phyloP scores from a whole-genome alignment of 2,888 invertebrate genomes.

The Blastobasis adustella region DNA sequence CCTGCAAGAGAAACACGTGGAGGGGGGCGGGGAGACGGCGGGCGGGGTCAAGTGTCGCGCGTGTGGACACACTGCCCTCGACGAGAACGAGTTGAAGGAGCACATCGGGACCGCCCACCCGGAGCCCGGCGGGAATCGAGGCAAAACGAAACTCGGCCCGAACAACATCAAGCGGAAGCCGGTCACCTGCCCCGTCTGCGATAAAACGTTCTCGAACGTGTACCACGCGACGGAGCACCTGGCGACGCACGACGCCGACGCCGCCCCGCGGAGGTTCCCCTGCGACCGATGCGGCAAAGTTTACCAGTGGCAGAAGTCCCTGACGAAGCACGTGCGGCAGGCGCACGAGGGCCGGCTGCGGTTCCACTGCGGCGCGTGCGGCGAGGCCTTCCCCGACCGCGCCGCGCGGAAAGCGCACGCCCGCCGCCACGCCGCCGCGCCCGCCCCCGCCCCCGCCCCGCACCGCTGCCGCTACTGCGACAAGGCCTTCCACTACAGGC shows the following conservation, averaged over 20 bases:
- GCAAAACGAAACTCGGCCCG: slow-evolving; percentile 16
- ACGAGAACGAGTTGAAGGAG: slow-evolving; percentile 15
- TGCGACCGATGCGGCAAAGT: slow-evolving; percentile 61
- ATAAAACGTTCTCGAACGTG: slow-evolving; percentile 62
- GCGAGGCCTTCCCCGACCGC: slow-evolving; percentile 61
- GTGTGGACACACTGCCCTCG: slow-evolving; percentile 29
- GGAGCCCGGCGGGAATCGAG: slow-evolving; percentile 5
- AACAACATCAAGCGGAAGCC: slow-evolving; percentile 47
- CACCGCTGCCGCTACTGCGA: slow-evolving; percentile 55
- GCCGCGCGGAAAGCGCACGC: slow-evolving; percentile 53
- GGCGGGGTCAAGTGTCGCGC: slow-evolving; percentile 25
- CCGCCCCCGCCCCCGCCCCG: slow-evolving; percentile 54
- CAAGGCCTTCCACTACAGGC: slow-evolving; percentile 42
- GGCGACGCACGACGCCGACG: slow-evolving; percentile 38
- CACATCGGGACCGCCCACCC: slow-evolving; percentile 26
- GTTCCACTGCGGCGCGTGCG: slow-evolving; percentile 56
- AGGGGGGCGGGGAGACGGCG: slow-evolving; percentile 1
- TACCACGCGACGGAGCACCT: slow-evolving; percentile 63
- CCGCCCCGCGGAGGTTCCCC: slow-evolving; percentile 17
- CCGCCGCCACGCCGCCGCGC: slow-evolving; percentile 60
- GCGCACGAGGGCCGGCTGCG: slow-evolving; percentile 58
- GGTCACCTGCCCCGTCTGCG: slow-evolving; percentile 63
- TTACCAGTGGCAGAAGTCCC: slow-evolving; percentile 57
- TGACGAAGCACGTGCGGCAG: slow-evolving; percentile 52
- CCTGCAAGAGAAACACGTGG: slow-evolving; percentile 32